Base-by-base conservation (phyloP, 2,797 vertebrate species). In the Esox masquinongy region DNA sequence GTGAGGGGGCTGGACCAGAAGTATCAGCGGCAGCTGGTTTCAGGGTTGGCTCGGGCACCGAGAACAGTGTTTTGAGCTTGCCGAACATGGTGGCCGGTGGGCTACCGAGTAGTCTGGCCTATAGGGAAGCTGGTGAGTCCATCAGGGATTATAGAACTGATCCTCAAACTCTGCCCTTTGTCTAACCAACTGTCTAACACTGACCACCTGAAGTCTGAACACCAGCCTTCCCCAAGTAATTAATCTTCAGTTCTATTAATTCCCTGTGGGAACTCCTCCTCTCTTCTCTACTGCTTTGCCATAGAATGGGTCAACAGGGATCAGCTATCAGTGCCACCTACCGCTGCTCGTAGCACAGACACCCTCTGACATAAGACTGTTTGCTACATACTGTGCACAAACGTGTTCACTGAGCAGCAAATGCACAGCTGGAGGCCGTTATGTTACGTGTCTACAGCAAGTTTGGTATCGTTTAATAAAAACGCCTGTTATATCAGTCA, bases 81-180 rank as follows among this genome's bases (percentile, higher is more conserved):
- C 84, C 85, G 78, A 94, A 90, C 92, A 94, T 94, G 77, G 26
- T 29, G 26, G 24, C 93, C 94, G 76, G 24, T 26, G 24, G 29
- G 2, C 34, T 31, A 51, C 1, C 50, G 16, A 5, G 50, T 43
- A 43, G 72, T 29, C 76, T 74, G 74, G 49, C 77, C 51, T 19
- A 22, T 3, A 4, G 56, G 11, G 56, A 0, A 71, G 17, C 29
- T 9, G 39, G 9, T 15, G 24, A 5, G 72, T 50, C 73, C 24
- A 47, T 79, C 64, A 71, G 73, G 17, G 67, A 9, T 16, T 24
- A 22, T 16, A 70, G 64, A 63, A 74, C 74, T 74, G 71, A 70
- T 67, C 26, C 39, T 70, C 72, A n/a, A 77, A 5, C 74, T 67
- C 56, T 4, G 12, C 47, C 73, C 26, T 47, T 72, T 76, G 70